phyloP scores from a whole-genome alignment of 1,140 invertebrate genomes.

The Anastatus disparis region DNA sequence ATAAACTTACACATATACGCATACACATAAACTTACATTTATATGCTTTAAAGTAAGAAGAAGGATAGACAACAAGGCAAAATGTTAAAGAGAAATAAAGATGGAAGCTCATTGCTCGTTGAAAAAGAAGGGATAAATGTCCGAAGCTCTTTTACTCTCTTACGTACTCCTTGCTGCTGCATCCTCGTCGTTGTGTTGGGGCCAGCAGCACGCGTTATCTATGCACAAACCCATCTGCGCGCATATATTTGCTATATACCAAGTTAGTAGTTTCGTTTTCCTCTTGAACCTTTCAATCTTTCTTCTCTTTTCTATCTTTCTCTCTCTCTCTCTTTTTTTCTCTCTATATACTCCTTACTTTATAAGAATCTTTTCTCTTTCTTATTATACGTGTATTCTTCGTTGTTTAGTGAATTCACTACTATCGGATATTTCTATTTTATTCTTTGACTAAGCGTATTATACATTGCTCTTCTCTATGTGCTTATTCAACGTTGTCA shows the following conservation, averaged over 20 bases:
- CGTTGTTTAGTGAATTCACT: background rate
- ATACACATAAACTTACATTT: no score
- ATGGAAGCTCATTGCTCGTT: background rate
- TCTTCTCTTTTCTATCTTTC: background rate
- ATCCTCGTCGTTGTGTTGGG: no score
- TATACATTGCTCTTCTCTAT: background rate
- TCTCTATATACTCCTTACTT: slow-evolving; percentile 6
- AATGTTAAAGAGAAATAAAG: slow-evolving; percentile 27
- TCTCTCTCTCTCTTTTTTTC: background rate
- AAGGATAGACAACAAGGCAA: no score
- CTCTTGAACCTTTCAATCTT: slow-evolving; percentile 32
- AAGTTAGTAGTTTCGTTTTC: slow-evolving; percentile 54
- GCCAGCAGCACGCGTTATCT: slow-evolving; percentile 59
- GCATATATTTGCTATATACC: slow-evolving; percentile 56
- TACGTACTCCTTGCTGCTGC: no score
- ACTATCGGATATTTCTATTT: slow-evolving; percentile 17
- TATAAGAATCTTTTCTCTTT: slow-evolving; percentile 7
- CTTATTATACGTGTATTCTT: slow-evolving; percentile 9
- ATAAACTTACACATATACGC: no score
- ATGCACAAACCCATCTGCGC: slow-evolving; percentile 45
- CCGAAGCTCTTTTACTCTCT: no score
- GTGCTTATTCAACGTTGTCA: slow-evolving; percentile 17
- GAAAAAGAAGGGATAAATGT: slow-evolving; percentile 15
- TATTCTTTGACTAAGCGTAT: slow-evolving; percentile 13
- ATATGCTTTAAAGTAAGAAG: no score